Conservation (phyloP, 2,113 vertebrate species). For the Xiphophorus maculatus region DNA sequence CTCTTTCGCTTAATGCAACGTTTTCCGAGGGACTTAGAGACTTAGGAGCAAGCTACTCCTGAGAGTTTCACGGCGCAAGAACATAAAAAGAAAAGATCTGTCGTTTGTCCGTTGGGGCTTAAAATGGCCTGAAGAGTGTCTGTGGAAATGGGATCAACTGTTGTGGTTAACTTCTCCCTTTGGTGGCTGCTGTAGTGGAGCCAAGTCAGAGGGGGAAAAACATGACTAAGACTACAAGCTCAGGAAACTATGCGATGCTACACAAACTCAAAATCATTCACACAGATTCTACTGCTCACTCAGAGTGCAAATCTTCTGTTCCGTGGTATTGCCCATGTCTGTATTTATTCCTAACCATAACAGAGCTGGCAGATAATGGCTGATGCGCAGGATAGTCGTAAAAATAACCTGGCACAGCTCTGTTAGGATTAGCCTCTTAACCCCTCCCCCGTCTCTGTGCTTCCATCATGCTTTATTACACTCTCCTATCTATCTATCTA, state of each 20-base stretch:
- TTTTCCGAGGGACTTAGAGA: constrained; percentile 48
- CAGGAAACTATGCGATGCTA: constrained; percentile 12
- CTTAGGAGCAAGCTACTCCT: constrained; percentile 35
- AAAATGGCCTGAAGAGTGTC: constrained; percentile 58
- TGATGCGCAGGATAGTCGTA: constrained; percentile 66
- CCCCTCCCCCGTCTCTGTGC: constrained; percentile 20
- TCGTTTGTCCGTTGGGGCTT: constrained; percentile 62
- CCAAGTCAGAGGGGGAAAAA: constrained; percentile 17
- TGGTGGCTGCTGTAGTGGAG: constrained; percentile 33
- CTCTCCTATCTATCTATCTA: constrained; percentile 17
- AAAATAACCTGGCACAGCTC: constrained; percentile 72
- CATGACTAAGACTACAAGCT: not conserved
- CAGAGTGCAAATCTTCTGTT: constrained; percentile 35
- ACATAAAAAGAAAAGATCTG: constrained; percentile 65
- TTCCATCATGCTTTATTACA: constrained; percentile 53
- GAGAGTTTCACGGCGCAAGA: constrained; percentile 65
- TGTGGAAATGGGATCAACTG: constrained; percentile 72
- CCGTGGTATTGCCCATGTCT: constrained; percentile 64
- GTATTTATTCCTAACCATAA: constrained; percentile 79
- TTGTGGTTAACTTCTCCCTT: constrained; percentile 57
- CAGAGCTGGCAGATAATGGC: constrained; percentile 75
- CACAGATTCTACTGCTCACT: constrained; percentile 34
- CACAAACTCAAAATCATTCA: constrained; percentile 29
- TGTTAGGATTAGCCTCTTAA: constrained; percentile 68
- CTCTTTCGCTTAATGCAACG: constrained; percentile 46